Evolutionary conservation across 2,888 invertebrate species (phyloP).

Genomic region (Orthosia gracilis): DNA sequence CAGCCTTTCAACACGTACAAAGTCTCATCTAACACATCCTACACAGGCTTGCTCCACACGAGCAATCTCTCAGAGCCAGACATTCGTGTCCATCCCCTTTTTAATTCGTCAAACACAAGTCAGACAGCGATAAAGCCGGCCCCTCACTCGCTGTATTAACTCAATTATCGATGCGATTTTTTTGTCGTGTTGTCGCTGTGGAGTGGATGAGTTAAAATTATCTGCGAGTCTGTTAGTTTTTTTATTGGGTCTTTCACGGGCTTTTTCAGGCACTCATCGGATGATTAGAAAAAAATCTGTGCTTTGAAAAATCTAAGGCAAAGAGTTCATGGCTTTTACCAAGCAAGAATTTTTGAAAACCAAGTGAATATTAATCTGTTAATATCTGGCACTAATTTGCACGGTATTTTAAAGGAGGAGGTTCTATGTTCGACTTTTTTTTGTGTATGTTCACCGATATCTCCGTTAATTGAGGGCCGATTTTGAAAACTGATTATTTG

Average conservation of each 20-base stretch:
- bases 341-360: neutral
- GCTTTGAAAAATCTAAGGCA: neutral
- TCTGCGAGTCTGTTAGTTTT: conserved; percentile 22
- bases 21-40: conserved; percentile 14
- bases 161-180: conserved; percentile 77
- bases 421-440: no score
- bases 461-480: no score
- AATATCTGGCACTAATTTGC: no score
- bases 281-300: neutral
- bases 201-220: conserved; percentile 47
- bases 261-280: neutral
- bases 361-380: no score
- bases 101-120: conserved; percentile 87
- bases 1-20: conserved; percentile 9
- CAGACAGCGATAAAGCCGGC: conserved; percentile 74
- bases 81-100: conserved; percentile 76
- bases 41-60: conserved; percentile 23
- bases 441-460: no score
- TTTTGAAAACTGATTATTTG: no score
- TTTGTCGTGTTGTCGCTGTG: conserved; percentile 67
- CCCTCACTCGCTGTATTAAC: conserved; percentile 76
- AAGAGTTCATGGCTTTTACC: neutral
- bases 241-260: neutral
- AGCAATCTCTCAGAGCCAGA: conserved; percentile 54
- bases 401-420: no score